Conservation (phyloP, 2,888 invertebrate species). For the Drosophila diplacantha region DNA sequence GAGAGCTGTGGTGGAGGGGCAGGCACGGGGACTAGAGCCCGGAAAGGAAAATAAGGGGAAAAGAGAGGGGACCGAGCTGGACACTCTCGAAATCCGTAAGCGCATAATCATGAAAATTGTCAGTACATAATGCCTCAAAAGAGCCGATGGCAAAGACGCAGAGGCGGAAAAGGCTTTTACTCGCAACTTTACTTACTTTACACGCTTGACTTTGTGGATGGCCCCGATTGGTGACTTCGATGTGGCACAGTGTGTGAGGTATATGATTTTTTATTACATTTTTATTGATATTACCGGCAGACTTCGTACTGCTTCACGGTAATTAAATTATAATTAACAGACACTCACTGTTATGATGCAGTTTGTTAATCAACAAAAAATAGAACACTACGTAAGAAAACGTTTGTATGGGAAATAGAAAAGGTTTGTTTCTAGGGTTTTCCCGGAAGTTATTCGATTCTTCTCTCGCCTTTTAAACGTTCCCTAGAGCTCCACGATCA, state of each 20-base stretch:
- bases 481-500: no score
- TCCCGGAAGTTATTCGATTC: no score
- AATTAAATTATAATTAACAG: no score
- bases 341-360: no score
- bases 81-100: slow-evolving; percentile 54
- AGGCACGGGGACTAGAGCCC: background rate
- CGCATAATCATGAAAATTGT: slow-evolving; percentile 72
- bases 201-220: slow-evolving; percentile 62
- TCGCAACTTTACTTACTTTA: slow-evolving; percentile 71
- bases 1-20: slow-evolving; percentile 15
- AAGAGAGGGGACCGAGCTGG: slow-evolving; percentile 34
- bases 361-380: no score
- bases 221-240: slow-evolving; percentile 27
- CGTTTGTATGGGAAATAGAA: no score
- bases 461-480: no score
- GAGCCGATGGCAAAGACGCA: slow-evolving; percentile 57
- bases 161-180: slow-evolving; percentile 67
- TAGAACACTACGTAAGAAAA: no score
- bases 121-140: slow-evolving; percentile 70
- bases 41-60: background rate
- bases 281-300: no score
- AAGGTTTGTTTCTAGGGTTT: no score
- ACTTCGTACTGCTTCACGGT: no score
- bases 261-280: no score
- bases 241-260: slow-evolving; percentile 19